Base-by-base conservation (phyloP, 53 echinoderm and acorn worm genomes). In the Echinarachnius parma region DNA sequence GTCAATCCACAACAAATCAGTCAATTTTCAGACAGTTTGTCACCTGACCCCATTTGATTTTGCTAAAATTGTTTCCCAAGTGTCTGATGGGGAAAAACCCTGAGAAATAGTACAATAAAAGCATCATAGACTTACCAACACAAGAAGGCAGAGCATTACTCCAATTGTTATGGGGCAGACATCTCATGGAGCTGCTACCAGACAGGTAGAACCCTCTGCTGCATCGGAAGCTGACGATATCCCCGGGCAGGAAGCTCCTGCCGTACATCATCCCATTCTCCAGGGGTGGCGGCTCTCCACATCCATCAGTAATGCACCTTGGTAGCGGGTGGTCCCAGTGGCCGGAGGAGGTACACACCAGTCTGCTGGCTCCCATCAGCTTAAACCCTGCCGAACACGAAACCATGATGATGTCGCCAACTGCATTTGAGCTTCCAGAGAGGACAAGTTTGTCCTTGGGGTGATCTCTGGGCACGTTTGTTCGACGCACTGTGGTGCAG, bases 301-400 rank as follows among this genome's bases (percentile, higher is more conserved):
- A 87, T 31, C 32, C 53, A 35, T 36, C 39, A 9, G 50, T 53
- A 20, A 53, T 53, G 45, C 87, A 87, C 15, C n/a, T 14, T 22
- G 87, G 87, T 15, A 36, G 26, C 9, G 65, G 48, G 34, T 54
- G 46, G 36, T 82, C 80, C 98, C 98, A 98, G 2, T 47, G 65
- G 0, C 88, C 91, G 32, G 54, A 62, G 5, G 79, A 52, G 5
- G 75, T 72, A 42, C 98, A 98, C 11, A 80, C 48, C 1, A 74
- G 33, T 3, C 11, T 53, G 18, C 47, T 31, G 7, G 68, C 60
- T 26, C 86, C 86, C 9, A 22, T 53, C 49, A 88, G 28, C 31
- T 70, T 26, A 42, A 75, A 98, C 29, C 83, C 91, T 18, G 66
- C 61, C 1, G n/a, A 16, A 47, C 98, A 98, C 3, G 67, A 53